Evolutionary conservation across 2,888 invertebrate species (phyloP).

Genomic region (Pristionchus arcanus): DNA sequence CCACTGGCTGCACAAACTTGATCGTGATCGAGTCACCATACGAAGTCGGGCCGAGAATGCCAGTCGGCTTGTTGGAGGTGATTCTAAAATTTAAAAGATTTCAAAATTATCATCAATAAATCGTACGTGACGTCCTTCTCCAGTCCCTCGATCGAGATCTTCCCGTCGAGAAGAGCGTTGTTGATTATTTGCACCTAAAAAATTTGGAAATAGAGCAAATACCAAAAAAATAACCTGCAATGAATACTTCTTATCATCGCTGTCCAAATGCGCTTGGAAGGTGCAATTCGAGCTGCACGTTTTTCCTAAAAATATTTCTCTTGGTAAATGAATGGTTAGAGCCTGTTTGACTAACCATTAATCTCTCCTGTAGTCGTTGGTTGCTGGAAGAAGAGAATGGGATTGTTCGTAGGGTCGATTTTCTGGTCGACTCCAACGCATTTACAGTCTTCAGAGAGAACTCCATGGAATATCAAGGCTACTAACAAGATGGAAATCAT

Average conservation of each 20-base stretch:
- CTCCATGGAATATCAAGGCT: background rate
- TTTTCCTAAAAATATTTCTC: background rate
- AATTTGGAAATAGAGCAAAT: background rate
- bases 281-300: background rate
- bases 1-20: background rate
- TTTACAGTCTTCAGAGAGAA: background rate
- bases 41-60: background rate
- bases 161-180: conserved; percentile 10
- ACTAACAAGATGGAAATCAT: background rate
- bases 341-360: too few species aligned
- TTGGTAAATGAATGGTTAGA: too few species aligned
- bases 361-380: background rate
- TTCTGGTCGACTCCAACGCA: background rate
- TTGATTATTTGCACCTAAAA: conserved; percentile 20
- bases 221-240: background rate
- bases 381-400: conserved; percentile 38
- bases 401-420: conserved; percentile 2
- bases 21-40: background rate
- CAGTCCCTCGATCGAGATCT: conserved; percentile 31
- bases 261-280: conserved; percentile 12
- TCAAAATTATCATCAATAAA: background rate
- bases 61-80: background rate
- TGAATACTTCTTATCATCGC: background rate
- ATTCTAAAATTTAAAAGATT: background rate
- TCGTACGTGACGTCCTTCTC: background rate